phyloP scores from a whole-genome alignment of 2,113 vertebrate species.

The Nansenia antarctica region DNA sequence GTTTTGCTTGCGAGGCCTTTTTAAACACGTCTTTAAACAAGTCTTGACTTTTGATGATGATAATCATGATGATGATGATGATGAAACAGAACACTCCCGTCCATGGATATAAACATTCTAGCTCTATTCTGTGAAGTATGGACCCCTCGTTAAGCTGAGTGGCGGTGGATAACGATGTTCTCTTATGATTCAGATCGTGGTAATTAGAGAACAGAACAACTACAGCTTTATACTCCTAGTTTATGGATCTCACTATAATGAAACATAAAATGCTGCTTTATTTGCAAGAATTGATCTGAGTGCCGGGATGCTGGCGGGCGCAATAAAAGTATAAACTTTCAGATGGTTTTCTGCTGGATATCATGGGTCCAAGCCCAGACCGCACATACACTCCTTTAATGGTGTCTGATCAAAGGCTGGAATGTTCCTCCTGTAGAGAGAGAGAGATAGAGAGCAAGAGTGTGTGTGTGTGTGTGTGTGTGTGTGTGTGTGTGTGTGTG shows the following conservation, averaged over 20 bases:
- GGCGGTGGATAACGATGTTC: no score
- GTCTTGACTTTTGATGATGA: not conserved
- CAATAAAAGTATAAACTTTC: not conserved
- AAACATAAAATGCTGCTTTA: not conserved
- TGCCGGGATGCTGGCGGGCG: not conserved
- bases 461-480: not conserved
- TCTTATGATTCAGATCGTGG: no score
- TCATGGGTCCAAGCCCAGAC: not conserved
- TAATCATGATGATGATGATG: no score
- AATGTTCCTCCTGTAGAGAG: not conserved
- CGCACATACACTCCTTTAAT: not conserved
- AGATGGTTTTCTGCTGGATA: not conserved
- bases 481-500: no score
- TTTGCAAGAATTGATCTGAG: not conserved
- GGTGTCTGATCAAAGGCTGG: conserved; percentile 5
- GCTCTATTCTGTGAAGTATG: no score
- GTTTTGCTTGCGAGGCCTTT: not conserved
- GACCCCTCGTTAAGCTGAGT: no score
- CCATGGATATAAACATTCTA: no score
- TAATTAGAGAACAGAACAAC: not conserved
- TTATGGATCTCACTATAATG: not conserved
- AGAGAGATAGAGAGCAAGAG: no score
- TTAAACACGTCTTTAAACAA: no score
- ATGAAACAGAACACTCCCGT: no score
- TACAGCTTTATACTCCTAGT: not conserved